Evolutionary conservation across 2,888 invertebrate genomes (phyloP).

Genomic region (Macrophya annulata): DNA sequence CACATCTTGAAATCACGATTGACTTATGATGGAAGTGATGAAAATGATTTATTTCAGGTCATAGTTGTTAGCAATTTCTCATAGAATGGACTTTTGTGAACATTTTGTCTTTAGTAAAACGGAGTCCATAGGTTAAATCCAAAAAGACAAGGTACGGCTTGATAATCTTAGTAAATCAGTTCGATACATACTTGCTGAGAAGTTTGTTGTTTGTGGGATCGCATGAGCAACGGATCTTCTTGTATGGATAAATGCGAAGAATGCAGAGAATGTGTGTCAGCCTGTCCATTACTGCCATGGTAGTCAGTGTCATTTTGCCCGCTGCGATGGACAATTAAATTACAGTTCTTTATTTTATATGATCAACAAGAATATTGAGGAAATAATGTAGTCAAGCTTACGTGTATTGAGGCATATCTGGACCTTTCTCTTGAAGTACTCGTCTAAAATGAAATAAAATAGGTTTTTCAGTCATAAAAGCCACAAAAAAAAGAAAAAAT

Average conservation of each 20-base stretch:
- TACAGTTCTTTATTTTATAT: constrained; percentile 52
- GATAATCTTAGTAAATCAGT: neutral
- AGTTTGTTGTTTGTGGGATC: constrained; percentile 86
- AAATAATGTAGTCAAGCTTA: constrained; percentile 77
- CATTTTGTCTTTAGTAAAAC: neutral
- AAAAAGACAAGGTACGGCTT: neutral
- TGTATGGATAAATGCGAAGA: constrained; percentile 81
- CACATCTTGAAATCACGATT: neutral
- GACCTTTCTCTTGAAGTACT: constrained; percentile 84
- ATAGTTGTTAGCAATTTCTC: neutral
- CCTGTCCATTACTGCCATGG: constrained; percentile 85
- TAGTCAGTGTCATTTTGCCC: constrained; percentile 80
- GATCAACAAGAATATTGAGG: constrained; percentile 50
- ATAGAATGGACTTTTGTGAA: neutral
- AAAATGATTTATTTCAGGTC: neutral
- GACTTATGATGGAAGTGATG: neutral
- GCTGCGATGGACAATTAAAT: constrained; percentile 69
- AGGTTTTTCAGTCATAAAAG: neutral
- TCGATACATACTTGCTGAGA: constrained; percentile 82
- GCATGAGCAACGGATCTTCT: constrained; percentile 81
- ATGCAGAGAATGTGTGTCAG: constrained; percentile 84
- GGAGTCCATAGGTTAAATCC: neutral
- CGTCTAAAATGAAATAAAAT: constrained; percentile 81
- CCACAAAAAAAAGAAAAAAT: neutral
- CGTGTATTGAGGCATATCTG: constrained; percentile 86